These are phyloP conservation scores for Austrofundulus limnaeus DNA, from an alignment of 2,113 vertebrate species.

Conservation along the genomic window DNA sequence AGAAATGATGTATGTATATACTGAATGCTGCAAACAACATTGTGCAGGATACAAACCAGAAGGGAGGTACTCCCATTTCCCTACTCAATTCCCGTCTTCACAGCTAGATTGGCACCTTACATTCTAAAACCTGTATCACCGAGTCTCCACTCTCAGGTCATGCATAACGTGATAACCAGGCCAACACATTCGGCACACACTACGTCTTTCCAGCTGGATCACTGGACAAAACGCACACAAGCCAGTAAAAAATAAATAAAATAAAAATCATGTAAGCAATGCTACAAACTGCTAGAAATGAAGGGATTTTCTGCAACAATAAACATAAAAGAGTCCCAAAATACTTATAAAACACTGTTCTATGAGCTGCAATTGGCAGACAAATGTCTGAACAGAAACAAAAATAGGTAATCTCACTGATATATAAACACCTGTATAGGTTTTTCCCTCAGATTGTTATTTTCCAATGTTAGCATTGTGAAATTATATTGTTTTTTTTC, in stretches of 20 bases:
- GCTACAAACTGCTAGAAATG: conserved; percentile 8
- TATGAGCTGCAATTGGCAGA: neutral
- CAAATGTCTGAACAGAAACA: too few species aligned
- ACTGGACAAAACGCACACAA: conserved; percentile 16
- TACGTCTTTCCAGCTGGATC: conserved; percentile 13
- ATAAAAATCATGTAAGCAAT: conserved; percentile 5
- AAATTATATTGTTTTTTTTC: neutral
- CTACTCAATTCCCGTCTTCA: conserved; percentile 78
- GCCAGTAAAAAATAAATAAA: conserved; percentile 4
- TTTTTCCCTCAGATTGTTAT: too few species aligned
- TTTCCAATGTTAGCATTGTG: too few species aligned
- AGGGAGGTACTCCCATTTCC: conserved; percentile 75
- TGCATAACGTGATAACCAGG: conserved; percentile 60
- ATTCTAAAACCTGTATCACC: conserved; percentile 60
- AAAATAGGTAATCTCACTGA: too few species aligned
- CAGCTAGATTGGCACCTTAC: conserved; percentile 74
- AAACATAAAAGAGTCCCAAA: conserved; percentile 8
- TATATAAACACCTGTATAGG: too few species aligned
- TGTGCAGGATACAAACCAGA: conserved; percentile 57
- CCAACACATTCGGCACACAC: conserved; percentile 47
- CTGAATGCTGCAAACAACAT: conserved; percentile 62
- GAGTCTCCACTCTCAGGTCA: conserved; percentile 38
- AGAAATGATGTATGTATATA: conserved; percentile 61
- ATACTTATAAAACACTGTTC: conserved; percentile 9
- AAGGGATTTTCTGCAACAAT: conserved; percentile 12